A percentile compares a stretch with the other conserved stretches of the same genome.
Evolutionary conservation across 2,113 vertebrate species (phyloP).

Genomic region (Macheiramphus alcinus): DNA sequence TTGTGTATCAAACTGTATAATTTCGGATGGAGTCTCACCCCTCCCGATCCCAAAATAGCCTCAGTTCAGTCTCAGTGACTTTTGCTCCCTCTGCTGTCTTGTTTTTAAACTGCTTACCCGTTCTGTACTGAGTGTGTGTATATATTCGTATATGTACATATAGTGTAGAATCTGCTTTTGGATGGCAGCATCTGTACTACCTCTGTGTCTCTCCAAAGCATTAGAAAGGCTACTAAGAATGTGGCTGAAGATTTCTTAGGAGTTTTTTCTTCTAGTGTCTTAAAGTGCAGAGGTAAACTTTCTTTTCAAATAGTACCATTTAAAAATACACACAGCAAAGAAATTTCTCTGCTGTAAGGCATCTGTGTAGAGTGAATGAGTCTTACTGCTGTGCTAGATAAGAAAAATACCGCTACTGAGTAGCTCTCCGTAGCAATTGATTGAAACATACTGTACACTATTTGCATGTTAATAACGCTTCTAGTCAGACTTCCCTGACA

Average conservation of each 20-base stretch:
- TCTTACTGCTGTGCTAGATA: background rate
- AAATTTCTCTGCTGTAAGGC: background rate
- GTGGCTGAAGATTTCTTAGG: background rate
- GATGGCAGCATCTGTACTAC: background rate
- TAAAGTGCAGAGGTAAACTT: background rate
- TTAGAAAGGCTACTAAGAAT: rapidly evolving
- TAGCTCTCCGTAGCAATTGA: background rate
- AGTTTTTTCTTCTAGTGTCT: background rate
- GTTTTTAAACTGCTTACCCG: background rate
- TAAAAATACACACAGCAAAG: background rate
- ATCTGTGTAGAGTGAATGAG: background rate
- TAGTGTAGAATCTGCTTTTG: background rate
- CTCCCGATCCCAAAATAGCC: background rate
- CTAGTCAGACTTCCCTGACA: background rate
- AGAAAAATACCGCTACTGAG: background rate
- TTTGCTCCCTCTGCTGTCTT: slow-evolving; percentile 50
- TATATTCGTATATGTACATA: too few relatives aligned
- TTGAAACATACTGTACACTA: background rate
- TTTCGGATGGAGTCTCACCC: background rate
- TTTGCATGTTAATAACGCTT: slow-evolving; percentile 27
- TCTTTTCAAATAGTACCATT: background rate
- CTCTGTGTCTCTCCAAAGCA: rapidly evolving
- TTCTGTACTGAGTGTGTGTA: too few relatives aligned
- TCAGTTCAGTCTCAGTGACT: background rate
- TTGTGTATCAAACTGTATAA: rapidly evolving